Evolutionary conservation across 2,888 invertebrate genomes (phyloP).

Genomic region (Ommatoiulus sabulosus): DNA sequence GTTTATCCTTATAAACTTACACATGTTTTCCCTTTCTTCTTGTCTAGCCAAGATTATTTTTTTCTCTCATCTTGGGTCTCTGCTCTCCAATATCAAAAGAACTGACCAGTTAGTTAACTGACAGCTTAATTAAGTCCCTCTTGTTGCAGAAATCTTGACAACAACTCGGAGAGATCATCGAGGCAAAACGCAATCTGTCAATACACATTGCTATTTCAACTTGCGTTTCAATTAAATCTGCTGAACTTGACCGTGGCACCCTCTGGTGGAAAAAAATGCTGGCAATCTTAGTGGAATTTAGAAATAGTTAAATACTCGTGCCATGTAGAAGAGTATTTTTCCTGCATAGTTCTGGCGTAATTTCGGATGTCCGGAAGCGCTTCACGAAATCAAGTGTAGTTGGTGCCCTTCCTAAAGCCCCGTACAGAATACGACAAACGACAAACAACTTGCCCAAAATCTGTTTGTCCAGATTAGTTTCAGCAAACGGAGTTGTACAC

Average conservation of each 20-base stretch:
- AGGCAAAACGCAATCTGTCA: conserved; percentile 12
- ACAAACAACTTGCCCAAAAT: too few species aligned
- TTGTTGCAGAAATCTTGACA: conserved; percentile 11
- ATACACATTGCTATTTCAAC: background rate
- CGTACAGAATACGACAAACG: too few species aligned
- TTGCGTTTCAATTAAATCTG: background rate
- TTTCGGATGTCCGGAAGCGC: background rate
- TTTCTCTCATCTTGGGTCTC: background rate
- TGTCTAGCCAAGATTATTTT: background rate
- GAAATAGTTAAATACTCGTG: background rate
- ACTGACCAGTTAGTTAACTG: conserved; percentile 18
- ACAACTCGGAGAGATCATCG: background rate
- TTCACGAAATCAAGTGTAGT: too few species aligned
- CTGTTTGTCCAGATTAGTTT: too few species aligned
- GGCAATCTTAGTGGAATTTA: background rate
- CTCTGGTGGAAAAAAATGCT: background rate
- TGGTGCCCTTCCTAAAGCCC: too few species aligned
- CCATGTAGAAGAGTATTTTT: background rate
- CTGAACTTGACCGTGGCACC: background rate
- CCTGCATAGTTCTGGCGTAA: background rate
- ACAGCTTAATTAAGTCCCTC: conserved; percentile 37
- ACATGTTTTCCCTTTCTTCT: background rate
- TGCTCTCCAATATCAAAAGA: background rate
- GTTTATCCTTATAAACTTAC: conserved; percentile 41
- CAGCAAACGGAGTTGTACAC: too few species aligned